Evolutionary conservation across 2,113 vertebrate genomes (phyloP), one percentile per base, ranked within the genome.

Genomic region (Oplegnathus fasciatus): DNA sequence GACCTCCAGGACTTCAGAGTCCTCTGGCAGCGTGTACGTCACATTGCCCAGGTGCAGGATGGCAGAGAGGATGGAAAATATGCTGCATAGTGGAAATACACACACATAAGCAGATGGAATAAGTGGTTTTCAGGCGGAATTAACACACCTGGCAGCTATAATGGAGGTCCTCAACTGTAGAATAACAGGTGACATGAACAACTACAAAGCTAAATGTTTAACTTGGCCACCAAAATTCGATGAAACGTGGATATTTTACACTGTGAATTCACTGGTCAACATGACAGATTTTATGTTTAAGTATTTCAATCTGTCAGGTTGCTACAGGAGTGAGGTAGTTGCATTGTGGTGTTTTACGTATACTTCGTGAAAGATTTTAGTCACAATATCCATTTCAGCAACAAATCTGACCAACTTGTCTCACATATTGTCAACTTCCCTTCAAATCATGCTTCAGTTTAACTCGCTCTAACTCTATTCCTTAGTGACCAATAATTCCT

Each of bases 1-100:
- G 0, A 97, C 97, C 5, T 97, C 96, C 88, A 99, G 84, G 1
- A 95, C 96, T 66, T 96, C 95, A 1, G 97, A 95, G 4, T 96
- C 95, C 64, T 96, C 96, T 0, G 96, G 93, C 37, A 90, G 95
- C 54, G 94, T 96, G 80, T 97, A 98, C 0, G 93, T 97, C 88
- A 99, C 88, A 0, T 99, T 99, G 55, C 98, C 98, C 94, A 99
- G 91, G 88, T 96, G 97, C 50, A 99, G 95, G 88, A 99, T 98
- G 78, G 97, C 97, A 0, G 98, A 99, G n/a, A 99, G 96, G 52
- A 97, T 71, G 9, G 97, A 97, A 91, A 99, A 99, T 88, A 99
- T 98, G 89, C 98, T 92, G 71, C 67, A 55, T 4, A 54, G 22
- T 28, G 14, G 28, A 91, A 20, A 85, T 17, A 84, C 34, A 86